Base-by-base conservation (phyloP, 2,797 vertebrate species). In the Myiotriccus ornatus region DNA sequence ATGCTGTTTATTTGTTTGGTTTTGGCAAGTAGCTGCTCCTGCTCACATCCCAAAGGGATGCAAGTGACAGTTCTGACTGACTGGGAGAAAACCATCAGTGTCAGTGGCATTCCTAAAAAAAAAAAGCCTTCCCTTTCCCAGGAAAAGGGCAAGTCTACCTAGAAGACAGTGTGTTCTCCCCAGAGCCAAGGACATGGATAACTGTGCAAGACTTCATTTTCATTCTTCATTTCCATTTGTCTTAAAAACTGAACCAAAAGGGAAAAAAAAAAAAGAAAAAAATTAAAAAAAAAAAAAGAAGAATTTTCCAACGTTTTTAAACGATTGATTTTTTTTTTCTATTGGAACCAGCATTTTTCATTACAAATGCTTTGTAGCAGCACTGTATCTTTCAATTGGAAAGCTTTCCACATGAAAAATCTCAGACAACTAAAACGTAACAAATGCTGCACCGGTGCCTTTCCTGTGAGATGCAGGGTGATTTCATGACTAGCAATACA, bases 341-440 rank as follows among this genome's bases (percentile, higher is more conserved):
- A 34, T 30, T 75, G 25, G 50, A 93, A 52, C 39, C 18, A 35
- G 32, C 18, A 70, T 93, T 86, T 94, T 91, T 84, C 47, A 81
- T 92, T 78, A 75, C 93, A 92, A 94, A 89, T 84, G 49, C 1
- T 65, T 94, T 87, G 81, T 95, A 89, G 85, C 89, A 95, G 73
- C n/a, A 11, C 37, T 47, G n/a, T 84, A 34, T 86, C 91, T 93
- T 95, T 92, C 84, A 71, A 41, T 57, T 71, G 80, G 80, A 86
- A 90, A 91, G 28, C 73, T 81, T 94, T 91, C 79, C 79, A 90
- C 57, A 22, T 88, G 87, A 90, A 90, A 95, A 95, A 91, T 86
- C 59, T 88, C 73, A 27, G 44, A 75, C 44, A 85, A 75, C n/a
- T 39, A 3, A 28, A 59, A 84, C 0, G 3, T 68, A 75, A 71